Conservation (phyloP, 2,797 vertebrate genomes). For the Periparus ater region DNA sequence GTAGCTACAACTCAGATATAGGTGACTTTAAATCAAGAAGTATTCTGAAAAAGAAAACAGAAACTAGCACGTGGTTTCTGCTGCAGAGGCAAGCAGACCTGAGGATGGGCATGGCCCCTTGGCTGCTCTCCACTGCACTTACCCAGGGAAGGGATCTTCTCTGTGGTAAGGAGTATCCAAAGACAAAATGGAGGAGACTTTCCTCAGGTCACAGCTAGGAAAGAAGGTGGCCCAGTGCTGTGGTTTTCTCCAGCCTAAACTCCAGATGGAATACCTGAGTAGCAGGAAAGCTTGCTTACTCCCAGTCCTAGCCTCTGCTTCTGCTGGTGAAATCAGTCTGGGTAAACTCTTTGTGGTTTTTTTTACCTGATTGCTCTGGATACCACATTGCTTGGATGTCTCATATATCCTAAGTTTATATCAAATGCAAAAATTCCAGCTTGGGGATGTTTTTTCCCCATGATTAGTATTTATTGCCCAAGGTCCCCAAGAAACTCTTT, state of each 20-base stretch:
- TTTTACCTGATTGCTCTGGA: not conserved
- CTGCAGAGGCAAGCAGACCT: not conserved
- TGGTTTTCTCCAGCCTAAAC: not conserved
- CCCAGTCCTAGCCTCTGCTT: not conserved
- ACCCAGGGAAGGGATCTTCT: not conserved
- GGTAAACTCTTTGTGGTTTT: not conserved
- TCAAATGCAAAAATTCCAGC: not conserved
- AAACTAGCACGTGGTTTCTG: not conserved
- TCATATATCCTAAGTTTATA: not conserved
- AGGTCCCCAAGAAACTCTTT: not conserved
- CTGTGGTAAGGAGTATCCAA: not conserved
- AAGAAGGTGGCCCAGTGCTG: rapidly evolving
- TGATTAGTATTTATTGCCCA: not conserved
- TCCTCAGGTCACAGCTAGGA: rapidly evolving
- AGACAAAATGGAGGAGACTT: not conserved
- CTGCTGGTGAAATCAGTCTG: not conserved
- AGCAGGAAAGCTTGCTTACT: not conserved
- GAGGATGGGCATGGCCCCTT: rapidly evolving
- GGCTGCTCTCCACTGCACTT: not conserved
- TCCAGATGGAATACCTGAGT: not conserved
- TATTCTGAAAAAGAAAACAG: not conserved
- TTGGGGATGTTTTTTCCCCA: not conserved
- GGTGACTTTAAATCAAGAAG: not conserved
- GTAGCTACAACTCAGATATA: not conserved
- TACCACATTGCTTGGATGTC: not conserved